Conservation (phyloP, 2,888 invertebrate genomes). For the Eilema sororculum region DNA sequence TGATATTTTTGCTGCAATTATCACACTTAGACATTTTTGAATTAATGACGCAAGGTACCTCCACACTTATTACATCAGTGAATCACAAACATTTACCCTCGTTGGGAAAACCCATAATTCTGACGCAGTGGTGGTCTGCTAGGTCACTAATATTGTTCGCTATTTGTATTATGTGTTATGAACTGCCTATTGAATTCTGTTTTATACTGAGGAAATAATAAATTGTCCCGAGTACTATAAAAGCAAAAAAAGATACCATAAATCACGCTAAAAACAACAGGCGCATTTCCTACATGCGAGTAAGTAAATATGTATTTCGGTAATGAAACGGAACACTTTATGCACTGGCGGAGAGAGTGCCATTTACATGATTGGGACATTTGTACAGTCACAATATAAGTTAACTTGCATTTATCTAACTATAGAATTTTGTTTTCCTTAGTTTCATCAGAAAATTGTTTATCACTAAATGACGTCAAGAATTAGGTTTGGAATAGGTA, state of each 20-base stretch:
- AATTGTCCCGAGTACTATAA: neutral
- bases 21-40: too few species aligned
- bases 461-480: too few species aligned
- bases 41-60: neutral
- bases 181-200: too few species aligned
- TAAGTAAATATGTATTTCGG: slow-evolving; percentile 4
- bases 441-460: neutral
- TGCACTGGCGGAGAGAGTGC: neutral
- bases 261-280: neutral
- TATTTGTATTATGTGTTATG: neutral
- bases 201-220: neutral
- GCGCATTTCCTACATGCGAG: neutral
- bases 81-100: neutral
- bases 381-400: neutral
- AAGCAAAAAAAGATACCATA: neutral
- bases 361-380: neutral
- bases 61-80: neutral
- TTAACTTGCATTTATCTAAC: neutral
- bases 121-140: neutral
- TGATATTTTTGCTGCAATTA: too few species aligned
- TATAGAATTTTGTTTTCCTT: neutral
- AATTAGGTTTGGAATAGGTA: too few species aligned
- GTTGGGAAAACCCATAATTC: neutral
- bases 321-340: slow-evolving; percentile 4
- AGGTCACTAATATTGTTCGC: neutral